Evolutionary conservation across 2,797 vertebrate genomes (phyloP), one percentile per base, ranked within the genome.

Genomic region (Knipowitschia caucasica): DNA sequence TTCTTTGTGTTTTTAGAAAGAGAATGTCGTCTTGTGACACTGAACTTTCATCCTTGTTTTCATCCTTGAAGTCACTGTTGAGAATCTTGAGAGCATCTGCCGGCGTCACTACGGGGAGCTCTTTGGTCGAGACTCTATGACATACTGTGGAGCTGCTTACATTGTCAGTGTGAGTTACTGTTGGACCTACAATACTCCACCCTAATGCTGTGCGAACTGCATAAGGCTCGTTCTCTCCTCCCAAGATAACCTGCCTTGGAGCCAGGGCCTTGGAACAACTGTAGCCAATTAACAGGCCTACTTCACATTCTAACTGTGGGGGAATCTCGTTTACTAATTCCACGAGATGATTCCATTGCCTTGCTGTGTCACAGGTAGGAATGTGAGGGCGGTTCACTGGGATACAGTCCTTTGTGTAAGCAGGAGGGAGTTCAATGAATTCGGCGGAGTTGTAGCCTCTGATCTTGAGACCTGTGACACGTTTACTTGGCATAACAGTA

Each of bases 381-480:
- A 27, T 26, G 24, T 53, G 24, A 0, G 10, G 2, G 5, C 17
- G 15, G 10, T 52, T 18, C 3, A 38, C 14, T 7, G 50, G 24
- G 0, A 52, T 54, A 35, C 21, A 50, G 7, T 50, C 67, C 49
- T 49, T 70, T 6, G 35, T 58, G 33, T 45, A 67, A 12, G 50
- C 57, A 47, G 25, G 55, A 14, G 62, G 57, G 9, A 70, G 36
- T 26, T 50, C 33, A n/a, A 62, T 31, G 5, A n/a, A 1, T 25
- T 12, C 38, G 4, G 36, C 1, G 4, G 62, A 65, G 9, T 12
- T 8, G 25, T 43, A 54, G 1, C 43, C 53, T 29, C 58, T 60
- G 4, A 69, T 46, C 45, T 24, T 53, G 26, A 65, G 62, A 4
- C 50, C 54, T 42, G 21, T 39, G 10, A 62, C 59, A 50, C 43